phyloP scores from a whole-genome alignment of 2,113 vertebrate species.

The Castor canadensis region DNA sequence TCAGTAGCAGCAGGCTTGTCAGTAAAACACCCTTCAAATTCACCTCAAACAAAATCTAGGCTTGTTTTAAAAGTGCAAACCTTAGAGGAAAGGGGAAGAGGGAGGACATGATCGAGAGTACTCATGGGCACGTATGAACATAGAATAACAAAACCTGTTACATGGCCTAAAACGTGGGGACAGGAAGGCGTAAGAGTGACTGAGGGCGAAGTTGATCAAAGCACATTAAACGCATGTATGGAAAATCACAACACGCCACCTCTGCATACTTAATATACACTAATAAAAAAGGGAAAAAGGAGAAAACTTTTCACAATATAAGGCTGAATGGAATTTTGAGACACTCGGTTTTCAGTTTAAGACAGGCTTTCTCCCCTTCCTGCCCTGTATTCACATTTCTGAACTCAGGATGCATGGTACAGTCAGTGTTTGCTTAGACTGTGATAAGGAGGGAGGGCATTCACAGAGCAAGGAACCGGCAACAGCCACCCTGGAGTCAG shows the following conservation, averaged over 20 bases:
- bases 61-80: background rate
- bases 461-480: background rate
- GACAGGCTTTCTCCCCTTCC: background rate
- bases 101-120: too few relatives aligned
- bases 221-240: too few relatives aligned
- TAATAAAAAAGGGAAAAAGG: too few relatives aligned
- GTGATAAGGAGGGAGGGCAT: background rate
- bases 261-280: too few relatives aligned
- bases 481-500: background rate
- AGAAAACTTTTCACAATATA: background rate
- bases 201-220: too few relatives aligned
- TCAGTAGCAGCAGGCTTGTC: background rate
- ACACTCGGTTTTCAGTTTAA: background rate
- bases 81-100: too few relatives aligned
- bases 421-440: background rate
- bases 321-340: background rate
- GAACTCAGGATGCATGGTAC: background rate
- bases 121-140: too few relatives aligned
- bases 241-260: too few relatives aligned
- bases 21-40: slow-evolving; percentile 32
- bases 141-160: too few relatives aligned
- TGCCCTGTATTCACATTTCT: background rate
- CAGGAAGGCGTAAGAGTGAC: too few relatives aligned
- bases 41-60: background rate
- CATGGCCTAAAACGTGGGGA: too few relatives aligned